Evolutionary conservation across 2,888 invertebrate species (phyloP).

Genomic region (Scrobipalpa atriplicella): DNA sequence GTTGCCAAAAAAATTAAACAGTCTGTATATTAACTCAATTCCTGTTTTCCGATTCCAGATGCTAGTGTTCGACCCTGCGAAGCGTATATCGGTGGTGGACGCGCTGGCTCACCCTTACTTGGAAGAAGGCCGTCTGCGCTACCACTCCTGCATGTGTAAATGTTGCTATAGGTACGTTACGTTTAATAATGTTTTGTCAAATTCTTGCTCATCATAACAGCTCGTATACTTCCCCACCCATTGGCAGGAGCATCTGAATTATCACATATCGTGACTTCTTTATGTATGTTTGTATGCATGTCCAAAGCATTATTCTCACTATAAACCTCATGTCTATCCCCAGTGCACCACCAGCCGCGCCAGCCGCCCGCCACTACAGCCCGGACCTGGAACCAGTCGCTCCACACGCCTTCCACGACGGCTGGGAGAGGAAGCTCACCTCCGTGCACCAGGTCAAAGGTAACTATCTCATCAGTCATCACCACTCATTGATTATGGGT

Average conservation of each 20-base stretch:
- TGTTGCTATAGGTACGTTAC: constrained; percentile 89
- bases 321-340: no score
- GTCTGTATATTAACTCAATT: not conserved
- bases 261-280: no score
- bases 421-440: constrained; percentile 97
- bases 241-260: no score
- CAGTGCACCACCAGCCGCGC: constrained; percentile 80
- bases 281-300: no score
- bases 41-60: constrained; percentile 86
- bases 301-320: no score
- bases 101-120: constrained; percentile 98
- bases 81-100: constrained; percentile 96
- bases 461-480: constrained; percentile 53
- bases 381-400: constrained; percentile 96
- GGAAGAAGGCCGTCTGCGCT: constrained; percentile 98
- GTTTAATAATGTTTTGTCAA: not conserved
- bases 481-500: not conserved
- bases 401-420: constrained; percentile 95
- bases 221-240: no score
- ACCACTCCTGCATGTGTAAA: constrained; percentile 99
- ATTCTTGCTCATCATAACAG: not conserved
- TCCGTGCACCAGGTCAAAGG: constrained; percentile 98
- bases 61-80: constrained; percentile 99
- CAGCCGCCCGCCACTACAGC: constrained; percentile 89
- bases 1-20: no score